Conservation (phyloP, 1,140 invertebrate species). For the Drosophila pseudoananassae region DNA sequence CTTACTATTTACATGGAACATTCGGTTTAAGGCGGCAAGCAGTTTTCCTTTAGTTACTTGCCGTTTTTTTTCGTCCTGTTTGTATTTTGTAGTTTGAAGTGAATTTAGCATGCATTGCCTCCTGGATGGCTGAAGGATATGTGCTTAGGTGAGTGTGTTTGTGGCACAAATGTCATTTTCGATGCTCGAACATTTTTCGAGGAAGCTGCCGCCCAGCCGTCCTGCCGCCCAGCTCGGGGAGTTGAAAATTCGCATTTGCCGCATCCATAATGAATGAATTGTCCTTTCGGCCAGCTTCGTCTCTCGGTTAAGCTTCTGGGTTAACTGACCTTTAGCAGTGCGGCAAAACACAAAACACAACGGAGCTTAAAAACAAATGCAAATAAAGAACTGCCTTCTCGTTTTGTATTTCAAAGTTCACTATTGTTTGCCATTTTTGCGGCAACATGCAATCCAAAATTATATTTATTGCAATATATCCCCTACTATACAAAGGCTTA, state of each 20-base stretch:
- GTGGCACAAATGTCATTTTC: conserved; percentile 70
- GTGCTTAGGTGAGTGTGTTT: conserved; percentile 35
- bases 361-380: conserved; percentile 26
- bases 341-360: conserved; percentile 15
- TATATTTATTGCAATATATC: conserved; percentile 14
- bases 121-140: conserved; percentile 27
- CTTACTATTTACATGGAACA: conserved; percentile 73
- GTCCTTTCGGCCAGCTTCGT: conserved; percentile 34
- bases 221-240: conserved; percentile 29
- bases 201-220: conserved; percentile 29
- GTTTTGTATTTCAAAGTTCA: conserved; percentile 2
- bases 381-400: conserved; percentile 28
- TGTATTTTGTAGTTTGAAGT: conserved; percentile 34
- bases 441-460: conserved; percentile 22
- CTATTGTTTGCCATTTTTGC: conserved; percentile 1
- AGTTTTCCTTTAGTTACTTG: conserved; percentile 24
- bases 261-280: conserved; percentile 68
- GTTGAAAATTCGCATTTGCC: conserved; percentile 63
- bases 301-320: conserved; percentile 53
- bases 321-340: conserved; percentile 71
- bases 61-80: conserved; percentile 23
- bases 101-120: conserved; percentile 74
- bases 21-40: conserved; percentile 57
- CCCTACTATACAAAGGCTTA: neutral
- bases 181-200: conserved; percentile 39